Conservation (phyloP, 2,797 vertebrate species). For the Adrianichthys oophorus region DNA sequence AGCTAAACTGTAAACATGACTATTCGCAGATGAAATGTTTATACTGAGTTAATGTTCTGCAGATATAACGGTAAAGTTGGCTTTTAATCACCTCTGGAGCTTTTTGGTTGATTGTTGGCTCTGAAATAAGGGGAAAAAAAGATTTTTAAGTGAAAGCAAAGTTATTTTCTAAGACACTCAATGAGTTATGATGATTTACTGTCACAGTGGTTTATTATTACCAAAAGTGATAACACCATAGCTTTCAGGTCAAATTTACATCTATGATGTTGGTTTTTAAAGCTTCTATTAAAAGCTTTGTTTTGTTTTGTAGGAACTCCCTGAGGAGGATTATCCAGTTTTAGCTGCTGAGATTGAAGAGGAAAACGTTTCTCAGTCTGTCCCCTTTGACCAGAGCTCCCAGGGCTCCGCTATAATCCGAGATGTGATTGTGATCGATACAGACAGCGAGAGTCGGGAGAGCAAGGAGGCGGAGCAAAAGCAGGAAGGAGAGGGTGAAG, state of each 20-base stretch:
- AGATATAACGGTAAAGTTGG: too few species aligned
- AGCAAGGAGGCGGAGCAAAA: conserved; percentile 84
- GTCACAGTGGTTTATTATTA: too few species aligned
- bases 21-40: too few species aligned
- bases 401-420: conserved; percentile 74
- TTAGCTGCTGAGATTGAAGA: conserved; percentile 82
- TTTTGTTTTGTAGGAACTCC: conserved; percentile 73
- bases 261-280: not conserved
- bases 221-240: not conserved
- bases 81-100: too few species aligned
- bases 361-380: conserved; percentile 82
- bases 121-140: too few species aligned
- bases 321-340: conserved; percentile 79
- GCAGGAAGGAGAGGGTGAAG: conserved; percentile 32
- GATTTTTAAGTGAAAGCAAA: too few species aligned
- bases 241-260: not conserved
- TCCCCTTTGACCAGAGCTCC: conserved; percentile 82
- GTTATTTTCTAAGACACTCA: too few species aligned
- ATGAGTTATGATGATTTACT: too few species aligned
- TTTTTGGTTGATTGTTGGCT: too few species aligned
- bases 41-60: too few species aligned
- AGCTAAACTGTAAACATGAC: too few species aligned
- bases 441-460: conserved; percentile 89
- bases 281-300: not conserved
- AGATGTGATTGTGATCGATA: conserved; percentile 92